Evolutionary conservation across 2,888 invertebrate genomes (phyloP).

Genomic region (Schizotus pectinicornis): DNA sequence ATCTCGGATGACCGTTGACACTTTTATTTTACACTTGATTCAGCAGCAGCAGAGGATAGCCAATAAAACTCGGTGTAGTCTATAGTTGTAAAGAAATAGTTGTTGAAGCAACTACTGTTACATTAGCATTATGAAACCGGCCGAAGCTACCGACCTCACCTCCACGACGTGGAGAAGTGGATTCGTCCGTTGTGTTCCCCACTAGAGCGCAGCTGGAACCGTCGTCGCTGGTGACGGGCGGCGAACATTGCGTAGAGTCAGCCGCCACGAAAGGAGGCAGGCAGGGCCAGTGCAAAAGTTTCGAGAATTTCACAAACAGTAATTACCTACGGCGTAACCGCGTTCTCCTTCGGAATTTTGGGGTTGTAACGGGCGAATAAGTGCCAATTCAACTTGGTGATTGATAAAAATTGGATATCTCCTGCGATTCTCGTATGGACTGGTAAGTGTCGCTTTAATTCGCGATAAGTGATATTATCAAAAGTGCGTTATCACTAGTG

Average conservation of each 20-base stretch:
- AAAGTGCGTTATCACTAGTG: neutral
- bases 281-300: neutral
- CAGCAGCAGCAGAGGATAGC: neutral
- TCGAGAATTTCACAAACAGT: conserved; percentile 4
- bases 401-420: no score
- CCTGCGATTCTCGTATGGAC: conserved; percentile 6
- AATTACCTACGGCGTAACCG: neutral
- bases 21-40: neutral
- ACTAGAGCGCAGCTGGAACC: conserved; percentile 33
- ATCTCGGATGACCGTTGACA: neutral
- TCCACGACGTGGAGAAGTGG: conserved; percentile 30
- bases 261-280: neutral
- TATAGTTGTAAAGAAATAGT: no score
- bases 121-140: conserved; percentile 20
- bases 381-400: no score
- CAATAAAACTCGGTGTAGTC: neutral
- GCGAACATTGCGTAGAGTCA: conserved; percentile 11
- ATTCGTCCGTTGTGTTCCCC: conserved; percentile 37
- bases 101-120: conserved; percentile 19
- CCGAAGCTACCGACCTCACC: conserved; percentile 20
- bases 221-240: conserved; percentile 18
- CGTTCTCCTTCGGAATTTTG: neutral
- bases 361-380: neutral
- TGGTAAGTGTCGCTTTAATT: conserved; percentile 8
- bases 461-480: neutral